These are phyloP conservation scores for Stomatorhinus ivindoensis DNA, from an alignment of 2,113 vertebrate species.

Conservation along the genomic window DNA sequence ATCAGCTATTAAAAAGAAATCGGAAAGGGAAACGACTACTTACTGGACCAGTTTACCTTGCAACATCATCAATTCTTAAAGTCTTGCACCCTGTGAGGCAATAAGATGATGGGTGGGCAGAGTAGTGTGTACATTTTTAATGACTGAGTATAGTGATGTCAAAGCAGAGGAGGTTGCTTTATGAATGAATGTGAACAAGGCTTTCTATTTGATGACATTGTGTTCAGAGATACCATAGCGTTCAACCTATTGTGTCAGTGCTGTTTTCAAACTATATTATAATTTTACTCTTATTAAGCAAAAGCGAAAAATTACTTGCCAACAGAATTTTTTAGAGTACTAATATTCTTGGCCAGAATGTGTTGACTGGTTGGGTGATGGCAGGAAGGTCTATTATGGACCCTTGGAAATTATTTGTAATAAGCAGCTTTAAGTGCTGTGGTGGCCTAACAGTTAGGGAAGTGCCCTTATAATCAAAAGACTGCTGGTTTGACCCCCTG, in stretches of 20 bases:
- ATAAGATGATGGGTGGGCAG: neutral
- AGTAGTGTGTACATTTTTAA: neutral
- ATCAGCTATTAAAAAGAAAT: neutral
- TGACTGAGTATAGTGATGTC: neutral
- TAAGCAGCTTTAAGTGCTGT: neutral
- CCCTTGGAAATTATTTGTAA: neutral
- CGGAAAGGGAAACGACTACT: neutral
- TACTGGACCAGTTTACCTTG: conserved; percentile 2
- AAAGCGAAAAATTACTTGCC: too few relatives aligned
- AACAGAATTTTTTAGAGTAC: too few relatives aligned
- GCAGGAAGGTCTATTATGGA: neutral
- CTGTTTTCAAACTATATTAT: neutral
- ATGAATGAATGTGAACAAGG: neutral
- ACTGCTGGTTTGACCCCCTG: too few relatives aligned
- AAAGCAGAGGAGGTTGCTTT: neutral
- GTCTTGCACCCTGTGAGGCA: neutral
- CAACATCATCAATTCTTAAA: conserved; percentile 1
- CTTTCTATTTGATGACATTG: neutral
- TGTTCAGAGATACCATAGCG: neutral
- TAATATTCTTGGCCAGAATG: neutral
- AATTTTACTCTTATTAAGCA: too few relatives aligned
- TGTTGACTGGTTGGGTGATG: neutral
- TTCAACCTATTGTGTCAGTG: neutral
- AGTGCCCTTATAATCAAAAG: too few relatives aligned
- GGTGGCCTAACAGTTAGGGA: too few relatives aligned